Conservation (phyloP, 2,113 vertebrate genomes). For the Albula goreensis region DNA sequence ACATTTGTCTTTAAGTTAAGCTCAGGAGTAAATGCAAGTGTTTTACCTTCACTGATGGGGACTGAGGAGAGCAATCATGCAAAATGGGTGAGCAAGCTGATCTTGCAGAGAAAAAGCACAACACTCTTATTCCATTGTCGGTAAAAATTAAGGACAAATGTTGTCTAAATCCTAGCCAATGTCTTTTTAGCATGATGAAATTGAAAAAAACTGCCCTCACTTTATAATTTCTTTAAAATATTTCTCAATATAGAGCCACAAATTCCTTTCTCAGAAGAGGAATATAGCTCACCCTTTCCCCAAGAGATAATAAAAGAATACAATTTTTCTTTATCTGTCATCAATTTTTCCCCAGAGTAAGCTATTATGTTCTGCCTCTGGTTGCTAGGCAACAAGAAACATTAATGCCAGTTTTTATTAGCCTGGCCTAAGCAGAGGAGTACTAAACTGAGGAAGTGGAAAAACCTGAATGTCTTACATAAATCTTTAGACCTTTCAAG, state of each 20-base stretch:
- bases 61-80: no score
- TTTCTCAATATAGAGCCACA: constrained; percentile 79
- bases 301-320: constrained; percentile 99
- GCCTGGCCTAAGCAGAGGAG: constrained; percentile 97
- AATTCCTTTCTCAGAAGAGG: constrained; percentile 96
- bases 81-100: no score
- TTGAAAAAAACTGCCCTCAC: constrained; percentile 62
- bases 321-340: constrained; percentile 99
- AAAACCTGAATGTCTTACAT: constrained; percentile 99
- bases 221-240: constrained; percentile 70
- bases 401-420: constrained; percentile 99
- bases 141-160: no score
- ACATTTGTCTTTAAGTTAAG: no score
- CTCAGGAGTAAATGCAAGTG: no score
- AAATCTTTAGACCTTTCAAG: constrained; percentile 99
- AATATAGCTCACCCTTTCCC: constrained; percentile 94
- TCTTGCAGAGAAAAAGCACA: no score
- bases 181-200: constrained; percentile 60
- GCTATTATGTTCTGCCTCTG: constrained; percentile 97
- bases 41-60: no score
- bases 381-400: constrained; percentile 99
- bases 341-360: constrained; percentile 92
- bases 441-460: constrained; percentile 99
- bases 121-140: no score
- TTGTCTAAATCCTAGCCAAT: neutral